Evolutionary conservation across 1,140 invertebrate species (phyloP).

Genomic region (Tetramorium alpestre): DNA sequence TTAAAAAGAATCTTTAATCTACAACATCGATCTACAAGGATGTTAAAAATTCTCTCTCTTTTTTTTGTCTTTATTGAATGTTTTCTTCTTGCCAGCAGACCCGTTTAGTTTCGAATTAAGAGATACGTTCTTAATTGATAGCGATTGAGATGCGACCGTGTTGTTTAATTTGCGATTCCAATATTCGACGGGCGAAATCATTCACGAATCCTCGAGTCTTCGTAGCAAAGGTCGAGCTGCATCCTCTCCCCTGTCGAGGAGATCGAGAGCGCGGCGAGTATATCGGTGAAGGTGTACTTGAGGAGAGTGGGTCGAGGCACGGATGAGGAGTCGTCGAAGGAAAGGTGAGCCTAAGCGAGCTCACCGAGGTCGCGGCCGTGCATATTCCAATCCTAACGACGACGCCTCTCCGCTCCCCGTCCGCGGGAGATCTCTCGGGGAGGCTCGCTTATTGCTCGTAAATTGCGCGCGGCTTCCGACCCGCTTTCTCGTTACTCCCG

Average conservation of each 20-base stretch:
- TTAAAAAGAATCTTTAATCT: background rate
- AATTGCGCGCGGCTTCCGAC: slow-evolving; percentile 78
- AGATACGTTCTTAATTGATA: background rate
- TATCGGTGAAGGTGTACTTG: slow-evolving; percentile 75
- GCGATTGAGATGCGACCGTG: background rate
- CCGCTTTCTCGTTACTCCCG: slow-evolving; percentile 77
- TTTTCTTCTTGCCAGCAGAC: background rate
- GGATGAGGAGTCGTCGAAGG: slow-evolving; percentile 66
- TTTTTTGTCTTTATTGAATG: background rate
- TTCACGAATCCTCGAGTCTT: slow-evolving; percentile 10
- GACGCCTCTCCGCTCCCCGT: slow-evolving; percentile 71
- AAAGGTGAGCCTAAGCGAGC: slow-evolving; percentile 77
- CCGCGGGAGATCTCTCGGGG: slow-evolving; percentile 68
- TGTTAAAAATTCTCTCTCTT: background rate
- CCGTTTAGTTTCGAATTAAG: background rate
- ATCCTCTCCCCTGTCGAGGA: slow-evolving; percentile 63
- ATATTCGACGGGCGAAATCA: background rate
- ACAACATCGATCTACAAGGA: background rate
- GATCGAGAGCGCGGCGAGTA: slow-evolving; percentile 59
- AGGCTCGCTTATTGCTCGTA: slow-evolving; percentile 79
- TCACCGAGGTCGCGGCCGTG: slow-evolving; percentile 79
- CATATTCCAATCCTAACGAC: slow-evolving; percentile 78
- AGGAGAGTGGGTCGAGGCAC: slow-evolving; percentile 72
- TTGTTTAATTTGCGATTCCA: background rate
- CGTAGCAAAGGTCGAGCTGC: slow-evolving; percentile 31